These are phyloP conservation scores for Endomychus coccineus DNA, from an alignment of 2,888 invertebrate genomes.

Conservation along the genomic window DNA sequence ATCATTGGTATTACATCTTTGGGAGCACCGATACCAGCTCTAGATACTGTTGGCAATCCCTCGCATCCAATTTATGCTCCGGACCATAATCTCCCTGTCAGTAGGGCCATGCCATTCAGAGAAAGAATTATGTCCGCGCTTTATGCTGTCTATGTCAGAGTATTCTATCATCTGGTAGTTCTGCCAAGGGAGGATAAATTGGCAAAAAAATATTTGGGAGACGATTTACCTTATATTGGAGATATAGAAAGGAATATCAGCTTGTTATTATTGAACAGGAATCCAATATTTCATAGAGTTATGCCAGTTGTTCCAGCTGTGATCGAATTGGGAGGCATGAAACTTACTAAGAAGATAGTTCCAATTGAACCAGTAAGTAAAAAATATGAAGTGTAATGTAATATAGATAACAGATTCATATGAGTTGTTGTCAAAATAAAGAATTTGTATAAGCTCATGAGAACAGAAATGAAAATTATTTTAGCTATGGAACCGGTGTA, in stretches of 20 bases:
- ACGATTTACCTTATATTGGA: constrained; percentile 15
- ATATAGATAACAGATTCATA: no score
- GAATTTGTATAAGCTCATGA: no score
- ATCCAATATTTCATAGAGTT: constrained; percentile 37
- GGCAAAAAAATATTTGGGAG: constrained; percentile 22
- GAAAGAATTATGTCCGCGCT: constrained; percentile 5
- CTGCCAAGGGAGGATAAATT: constrained; percentile 20
- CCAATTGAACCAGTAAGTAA: constrained; percentile 8
- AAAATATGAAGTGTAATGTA: no score
- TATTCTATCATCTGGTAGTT: constrained; percentile 7
- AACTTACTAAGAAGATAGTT: background rate
- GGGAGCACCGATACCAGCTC: constrained; percentile 15
- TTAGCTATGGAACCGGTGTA: no score
- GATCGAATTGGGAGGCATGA: constrained; percentile 26
- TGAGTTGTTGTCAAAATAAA: no score
- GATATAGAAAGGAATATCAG: constrained; percentile 32
- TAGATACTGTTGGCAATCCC: constrained; percentile 19
- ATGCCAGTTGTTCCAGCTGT: constrained; percentile 40
- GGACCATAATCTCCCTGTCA: constrained; percentile 13
- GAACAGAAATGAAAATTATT: no score
- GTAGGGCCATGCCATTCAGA: constrained; percentile 4
- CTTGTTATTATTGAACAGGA: constrained; percentile 40
- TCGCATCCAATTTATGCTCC: constrained; percentile 18
- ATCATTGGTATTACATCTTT: constrained; percentile 22
- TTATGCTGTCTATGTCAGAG: constrained; percentile 5